phyloP scores from a whole-genome alignment of 2,797 vertebrate genomes.

The Synaphobranchus kaupii region DNA sequence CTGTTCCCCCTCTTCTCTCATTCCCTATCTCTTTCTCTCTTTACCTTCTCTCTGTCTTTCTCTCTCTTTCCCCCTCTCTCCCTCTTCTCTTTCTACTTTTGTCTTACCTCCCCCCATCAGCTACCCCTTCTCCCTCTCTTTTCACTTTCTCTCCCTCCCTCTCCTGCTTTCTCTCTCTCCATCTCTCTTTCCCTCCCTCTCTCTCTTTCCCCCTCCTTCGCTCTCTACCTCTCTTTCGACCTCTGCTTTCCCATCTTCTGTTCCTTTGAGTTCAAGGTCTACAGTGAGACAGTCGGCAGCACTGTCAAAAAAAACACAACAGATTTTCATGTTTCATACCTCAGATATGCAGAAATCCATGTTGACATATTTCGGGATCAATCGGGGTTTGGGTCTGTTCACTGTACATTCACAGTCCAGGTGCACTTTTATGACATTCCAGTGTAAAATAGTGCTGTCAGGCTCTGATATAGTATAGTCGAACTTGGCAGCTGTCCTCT shows the following conservation, averaged over 20 bases:
- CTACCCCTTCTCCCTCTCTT: constrained; percentile 20
- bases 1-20: not conserved
- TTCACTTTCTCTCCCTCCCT: constrained; percentile 18
- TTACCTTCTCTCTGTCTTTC: not conserved
- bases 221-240: not conserved
- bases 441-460: not conserved
- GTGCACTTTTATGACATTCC: not conserved
- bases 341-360: not conserved
- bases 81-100: constrained; percentile 52
- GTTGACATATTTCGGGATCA: not conserved
- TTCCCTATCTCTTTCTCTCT: constrained; percentile 34
- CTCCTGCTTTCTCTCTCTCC: constrained; percentile 43
- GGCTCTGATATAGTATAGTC: not conserved
- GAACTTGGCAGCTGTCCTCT: not conserved
- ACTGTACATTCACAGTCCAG: not conserved
- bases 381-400: not conserved
- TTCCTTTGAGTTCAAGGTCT: not conserved
- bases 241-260: not conserved
- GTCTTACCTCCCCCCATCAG: constrained; percentile 46
- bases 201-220: not conserved
- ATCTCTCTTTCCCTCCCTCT: not conserved
- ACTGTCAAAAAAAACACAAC: too few relatives aligned
- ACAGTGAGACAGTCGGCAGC: not conserved
- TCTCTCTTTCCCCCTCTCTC: not conserved
- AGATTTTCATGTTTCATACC: not conserved